Evolutionary conservation across 2,888 invertebrate species (phyloP).

Genomic region (Coenonympha glycerion): DNA sequence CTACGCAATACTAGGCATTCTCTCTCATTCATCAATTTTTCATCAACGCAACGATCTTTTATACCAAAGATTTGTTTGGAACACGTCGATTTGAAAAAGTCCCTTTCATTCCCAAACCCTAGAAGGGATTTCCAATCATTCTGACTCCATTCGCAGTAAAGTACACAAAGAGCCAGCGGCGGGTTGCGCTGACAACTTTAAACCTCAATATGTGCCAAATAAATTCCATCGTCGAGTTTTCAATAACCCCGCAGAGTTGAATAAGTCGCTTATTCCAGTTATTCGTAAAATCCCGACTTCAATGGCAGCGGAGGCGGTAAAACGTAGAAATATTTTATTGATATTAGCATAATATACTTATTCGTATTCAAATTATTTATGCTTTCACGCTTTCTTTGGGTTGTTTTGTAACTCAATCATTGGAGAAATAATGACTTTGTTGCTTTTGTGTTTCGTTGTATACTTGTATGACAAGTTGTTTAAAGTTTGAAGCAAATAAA

Average conservation of each 20-base stretch:
- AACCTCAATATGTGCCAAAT: conserved; percentile 27
- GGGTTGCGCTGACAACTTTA: conserved; percentile 21
- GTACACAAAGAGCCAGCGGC: conserved; percentile 5
- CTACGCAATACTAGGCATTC: too few relatives aligned
- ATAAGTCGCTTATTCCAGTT: conserved; percentile 16
- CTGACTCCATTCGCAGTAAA: conserved; percentile 2
- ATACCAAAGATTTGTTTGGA: too few relatives aligned
- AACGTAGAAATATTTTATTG: conserved; percentile 5
- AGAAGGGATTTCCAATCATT: conserved; percentile 5
- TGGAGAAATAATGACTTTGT: not conserved
- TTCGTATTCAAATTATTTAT: not conserved
- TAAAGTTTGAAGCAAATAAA: not conserved
- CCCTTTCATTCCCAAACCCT: not conserved
- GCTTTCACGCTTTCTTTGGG: not conserved
- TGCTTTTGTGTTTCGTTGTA: not conserved
- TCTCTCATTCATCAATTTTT: too few relatives aligned
- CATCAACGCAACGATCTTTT: too few relatives aligned
- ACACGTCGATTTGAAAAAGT: not conserved
- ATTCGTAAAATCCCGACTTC: conserved; percentile 1
- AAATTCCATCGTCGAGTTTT: conserved; percentile 20
- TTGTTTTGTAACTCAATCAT: not conserved
- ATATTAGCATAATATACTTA: conserved; percentile 2
- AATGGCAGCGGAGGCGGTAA: not conserved
- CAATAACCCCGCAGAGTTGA: conserved; percentile 18
- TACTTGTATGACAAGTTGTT: not conserved